These are phyloP conservation scores for Sciaenops ocellatus DNA, from an alignment of 2,797 vertebrate species.

Conservation along the genomic window DNA sequence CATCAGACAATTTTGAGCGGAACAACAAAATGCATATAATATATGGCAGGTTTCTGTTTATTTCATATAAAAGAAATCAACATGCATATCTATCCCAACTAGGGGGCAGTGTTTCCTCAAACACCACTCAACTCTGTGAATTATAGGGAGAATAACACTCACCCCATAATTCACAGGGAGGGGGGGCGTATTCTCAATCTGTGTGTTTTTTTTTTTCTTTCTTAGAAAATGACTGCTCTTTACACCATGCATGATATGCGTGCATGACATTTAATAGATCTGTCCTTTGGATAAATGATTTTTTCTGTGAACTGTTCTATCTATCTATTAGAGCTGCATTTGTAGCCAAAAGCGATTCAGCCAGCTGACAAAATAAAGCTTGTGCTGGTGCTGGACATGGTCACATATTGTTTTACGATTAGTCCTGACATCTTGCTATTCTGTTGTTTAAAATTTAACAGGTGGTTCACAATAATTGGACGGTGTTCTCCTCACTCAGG, in stretches of 20 bases:
- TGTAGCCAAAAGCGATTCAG: constrained; percentile 42
- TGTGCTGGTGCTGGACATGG: constrained; percentile 31
- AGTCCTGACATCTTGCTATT: constrained; percentile 53
- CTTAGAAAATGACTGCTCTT: neutral
- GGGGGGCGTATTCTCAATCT: neutral
- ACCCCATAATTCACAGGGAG: neutral
- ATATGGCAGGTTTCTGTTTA: neutral
- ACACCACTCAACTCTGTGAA: neutral
- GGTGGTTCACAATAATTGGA: constrained; percentile 55
- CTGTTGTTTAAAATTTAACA: constrained; percentile 58
- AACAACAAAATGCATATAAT: neutral
- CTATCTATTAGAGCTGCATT: constrained; percentile 29
- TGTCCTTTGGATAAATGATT: neutral
- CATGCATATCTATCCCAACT: constrained; percentile 27
- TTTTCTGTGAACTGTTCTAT: constrained; percentile 30
- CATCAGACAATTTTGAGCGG: neutral
- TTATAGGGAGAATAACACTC: neutral
- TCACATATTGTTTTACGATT: constrained; percentile 54
- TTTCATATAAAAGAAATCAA: neutral
- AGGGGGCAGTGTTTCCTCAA: constrained; percentile 66
- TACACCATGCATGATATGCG: neutral
- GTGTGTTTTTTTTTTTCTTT: constrained; percentile 9
- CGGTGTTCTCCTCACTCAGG: constrained; percentile 11
- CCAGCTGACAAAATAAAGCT: constrained; percentile 62
- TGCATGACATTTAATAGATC: constrained; percentile 1